These are phyloP conservation scores for Tragelaphus strepsiceros DNA, from an alignment of 2,113 vertebrate genomes.

Conservation along the genomic window DNA sequence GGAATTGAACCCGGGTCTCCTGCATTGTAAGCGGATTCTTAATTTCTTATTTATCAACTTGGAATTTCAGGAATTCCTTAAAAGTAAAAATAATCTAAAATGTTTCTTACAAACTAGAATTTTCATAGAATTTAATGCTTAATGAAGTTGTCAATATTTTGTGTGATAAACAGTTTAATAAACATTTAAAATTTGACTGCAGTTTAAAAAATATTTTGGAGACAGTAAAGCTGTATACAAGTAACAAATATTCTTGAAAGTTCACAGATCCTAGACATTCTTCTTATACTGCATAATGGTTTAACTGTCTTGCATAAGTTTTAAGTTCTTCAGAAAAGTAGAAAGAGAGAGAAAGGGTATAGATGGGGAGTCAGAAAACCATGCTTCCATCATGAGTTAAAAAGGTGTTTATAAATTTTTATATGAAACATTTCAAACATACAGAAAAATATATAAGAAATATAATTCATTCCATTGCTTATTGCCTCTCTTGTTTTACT, in stretches of 20 bases:
- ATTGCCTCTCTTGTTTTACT: not conserved
- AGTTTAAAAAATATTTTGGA: not conserved
- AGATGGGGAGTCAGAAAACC: not conserved
- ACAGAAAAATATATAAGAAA: not conserved
- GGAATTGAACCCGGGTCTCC: not conserved
- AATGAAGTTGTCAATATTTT: not conserved
- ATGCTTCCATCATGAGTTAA: not conserved
- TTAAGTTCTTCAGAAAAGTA: not conserved
- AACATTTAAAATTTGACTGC: not conserved
- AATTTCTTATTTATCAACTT: not conserved
- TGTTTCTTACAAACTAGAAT: not conserved
- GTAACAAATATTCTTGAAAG: not conserved
- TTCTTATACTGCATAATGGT: not conserved
- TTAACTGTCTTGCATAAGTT: not conserved
- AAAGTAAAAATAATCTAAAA: not conserved
- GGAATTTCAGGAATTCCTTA: conserved; percentile 1
- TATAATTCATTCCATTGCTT: not conserved
- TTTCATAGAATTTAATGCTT: not conserved
- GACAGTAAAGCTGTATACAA: not conserved
- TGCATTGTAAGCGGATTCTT: not conserved
- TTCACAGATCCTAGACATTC: not conserved
- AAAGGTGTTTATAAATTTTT: not conserved
- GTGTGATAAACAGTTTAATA: not conserved
- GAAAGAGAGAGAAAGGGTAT: not conserved
- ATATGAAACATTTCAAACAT: not conserved